Conservation (phyloP, 2,888 invertebrate species). For the Andrena camellia region DNA sequence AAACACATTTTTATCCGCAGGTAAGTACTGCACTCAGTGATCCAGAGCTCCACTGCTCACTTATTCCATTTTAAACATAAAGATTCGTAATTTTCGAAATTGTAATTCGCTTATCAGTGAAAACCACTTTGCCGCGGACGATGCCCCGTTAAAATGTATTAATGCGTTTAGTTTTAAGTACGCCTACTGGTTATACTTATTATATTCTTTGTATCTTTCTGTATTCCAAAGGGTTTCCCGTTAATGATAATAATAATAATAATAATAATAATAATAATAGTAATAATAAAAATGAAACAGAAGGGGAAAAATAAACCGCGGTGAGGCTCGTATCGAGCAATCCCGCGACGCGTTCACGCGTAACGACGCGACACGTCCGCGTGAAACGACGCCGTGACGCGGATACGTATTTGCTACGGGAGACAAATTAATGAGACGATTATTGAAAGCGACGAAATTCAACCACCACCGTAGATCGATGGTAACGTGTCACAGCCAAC, state of each 20-base stretch:
- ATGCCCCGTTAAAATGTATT: too few relatives aligned
- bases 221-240: too few relatives aligned
- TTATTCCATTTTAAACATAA: not conserved
- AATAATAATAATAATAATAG: not conserved
- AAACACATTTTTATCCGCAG: not conserved
- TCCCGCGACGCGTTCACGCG: constrained; percentile 11
- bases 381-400: not conserved
- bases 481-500: constrained; percentile 39
- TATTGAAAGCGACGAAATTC: constrained; percentile 57
- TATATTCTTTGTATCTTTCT: too few relatives aligned
- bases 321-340: not conserved
- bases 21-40: not conserved
- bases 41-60: not conserved
- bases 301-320: not conserved
- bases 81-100: not conserved
- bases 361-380: not conserved
- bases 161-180: too few relatives aligned
- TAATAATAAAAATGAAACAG: not conserved
- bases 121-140: too few relatives aligned
- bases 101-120: not conserved
- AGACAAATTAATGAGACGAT: constrained; percentile 60
- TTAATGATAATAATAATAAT: not conserved
- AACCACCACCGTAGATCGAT: constrained; percentile 8
- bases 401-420: constrained; percentile 47
- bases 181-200: too few relatives aligned